Evolutionary conservation across 2,797 vertebrate species (phyloP).

Genomic region (Poecilia picta): DNA sequence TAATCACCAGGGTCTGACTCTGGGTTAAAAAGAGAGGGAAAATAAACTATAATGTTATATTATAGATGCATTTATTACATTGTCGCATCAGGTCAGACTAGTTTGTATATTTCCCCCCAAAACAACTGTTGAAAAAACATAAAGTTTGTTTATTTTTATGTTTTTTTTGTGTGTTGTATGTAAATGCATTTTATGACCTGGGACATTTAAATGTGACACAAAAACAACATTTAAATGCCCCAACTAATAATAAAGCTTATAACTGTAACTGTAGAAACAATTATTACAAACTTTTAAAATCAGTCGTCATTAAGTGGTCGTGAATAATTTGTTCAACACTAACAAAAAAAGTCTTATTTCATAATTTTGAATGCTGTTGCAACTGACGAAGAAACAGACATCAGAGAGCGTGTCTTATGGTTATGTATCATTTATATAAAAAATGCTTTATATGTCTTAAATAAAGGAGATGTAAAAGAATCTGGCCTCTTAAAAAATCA

Average conservation of each 20-base stretch:
- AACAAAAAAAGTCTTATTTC: neutral
- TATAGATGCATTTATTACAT: neutral
- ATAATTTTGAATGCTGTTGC: neutral
- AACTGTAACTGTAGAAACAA: neutral
- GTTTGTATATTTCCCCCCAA: neutral
- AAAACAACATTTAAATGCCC: neutral
- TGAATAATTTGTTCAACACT: neutral
- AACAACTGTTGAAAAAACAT: neutral
- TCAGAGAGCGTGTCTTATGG: neutral
- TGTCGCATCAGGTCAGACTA: neutral
- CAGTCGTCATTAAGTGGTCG: neutral
- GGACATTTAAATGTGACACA: neutral
- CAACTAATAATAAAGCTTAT: neutral
- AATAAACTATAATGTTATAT: neutral
- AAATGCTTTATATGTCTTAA: neutral
- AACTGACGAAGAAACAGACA: neutral
- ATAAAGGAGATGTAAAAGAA: neutral
- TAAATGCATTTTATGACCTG: neutral
- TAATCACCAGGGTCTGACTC: neutral
- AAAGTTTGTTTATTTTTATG: neutral
- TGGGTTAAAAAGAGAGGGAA: conserved; percentile 1
- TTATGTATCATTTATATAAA: neutral
- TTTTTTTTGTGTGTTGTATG: neutral
- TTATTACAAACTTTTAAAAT: neutral
- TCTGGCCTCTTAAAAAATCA: neutral